Evolutionary conservation across 2,888 invertebrate genomes (phyloP), one percentile per base, ranked within the genome.

Genomic region (Orchestes rusci): DNA sequence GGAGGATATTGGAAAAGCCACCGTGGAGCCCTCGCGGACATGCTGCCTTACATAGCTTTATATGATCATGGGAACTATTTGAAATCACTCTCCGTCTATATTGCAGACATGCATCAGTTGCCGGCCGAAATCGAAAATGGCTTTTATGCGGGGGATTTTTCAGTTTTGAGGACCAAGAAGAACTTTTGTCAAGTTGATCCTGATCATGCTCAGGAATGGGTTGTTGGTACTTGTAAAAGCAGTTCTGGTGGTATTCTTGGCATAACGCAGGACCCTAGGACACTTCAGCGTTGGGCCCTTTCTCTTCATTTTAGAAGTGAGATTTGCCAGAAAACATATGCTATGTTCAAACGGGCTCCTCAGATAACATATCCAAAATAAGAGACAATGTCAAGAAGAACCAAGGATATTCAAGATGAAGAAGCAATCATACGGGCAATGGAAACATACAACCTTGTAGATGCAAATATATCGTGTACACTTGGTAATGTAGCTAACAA

Each of bases 191-290:
- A 30, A 12, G 30, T 30, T 10, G 30, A 30, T 8, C 30, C 13
- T 10, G 30, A 30, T 30, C 30, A 30, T 30, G 30, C 30, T n/a
- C 30, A 30, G 30, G 30, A 30, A 12, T 30, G 30, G 12, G 30
- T 12, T 30, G 30, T 30, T 30, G 30, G 30, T 13, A 30, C 30
- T 4, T 30, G 30, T 13, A 30, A 30, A 30, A 13, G 4, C 12
- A 13, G 8, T 10, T 8, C 30, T 4, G 30, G 30, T 30, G 30
- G 30, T 13, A 30, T 30, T 30, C 30, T 30, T n/a, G 30, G 30
- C 7, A 30, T 30, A 30, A 30, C 30, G 7, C 30, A 30, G 13
- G 30, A 30, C 13, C 4, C 12, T 13, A 30, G 30, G 13, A 30
- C 30, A 8, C 30, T 30, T n/a, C 30, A 30, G 30, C 30, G 30